Evolutionary conservation across 2,888 invertebrate genomes (phyloP).

Genomic region (Limenitis camilla): DNA sequence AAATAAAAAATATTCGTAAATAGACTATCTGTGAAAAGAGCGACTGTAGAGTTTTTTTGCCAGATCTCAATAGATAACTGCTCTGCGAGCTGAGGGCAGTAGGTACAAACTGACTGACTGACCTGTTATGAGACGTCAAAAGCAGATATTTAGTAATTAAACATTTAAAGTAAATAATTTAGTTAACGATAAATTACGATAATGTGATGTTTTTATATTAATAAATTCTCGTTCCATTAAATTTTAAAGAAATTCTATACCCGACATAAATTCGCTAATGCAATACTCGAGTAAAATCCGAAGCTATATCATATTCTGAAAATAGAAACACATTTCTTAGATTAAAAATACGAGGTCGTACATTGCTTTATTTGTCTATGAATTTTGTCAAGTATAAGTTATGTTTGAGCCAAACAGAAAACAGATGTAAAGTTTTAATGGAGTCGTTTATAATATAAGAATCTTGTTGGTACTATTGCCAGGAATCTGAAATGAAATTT

Average conservation of each 20-base stretch:
- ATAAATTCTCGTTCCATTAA: background rate
- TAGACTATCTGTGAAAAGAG: no score
- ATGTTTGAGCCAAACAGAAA: conserved; percentile 1
- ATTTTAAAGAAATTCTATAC: background rate
- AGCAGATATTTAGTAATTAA: no score
- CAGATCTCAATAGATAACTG: no score
- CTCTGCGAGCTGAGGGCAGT: no score
- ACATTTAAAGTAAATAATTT: no score
- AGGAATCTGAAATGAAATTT: conserved; percentile 5
- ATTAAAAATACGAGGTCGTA: conserved; percentile 1
- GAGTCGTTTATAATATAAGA: conserved; percentile 8
- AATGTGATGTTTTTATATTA: no score
- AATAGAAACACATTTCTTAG: background rate
- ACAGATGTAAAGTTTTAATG: conserved; percentile 10
- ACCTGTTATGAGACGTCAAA: no score
- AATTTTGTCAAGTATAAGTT: conserved; percentile 2
- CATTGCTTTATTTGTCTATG: conserved; percentile 4
- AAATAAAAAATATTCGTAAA: no score
- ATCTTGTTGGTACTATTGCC: background rate
- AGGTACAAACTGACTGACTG: no score
- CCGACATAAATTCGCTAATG: background rate
- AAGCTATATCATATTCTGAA: conserved; percentile 1
- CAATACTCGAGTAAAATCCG: background rate
- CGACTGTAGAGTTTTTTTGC: no score
- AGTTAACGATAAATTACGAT: no score